Percentiles rank a stretch among this genome's conserved stretches.
Conservation (phyloP, 2,113 vertebrate species). For the Dicaeum eximium region DNA sequence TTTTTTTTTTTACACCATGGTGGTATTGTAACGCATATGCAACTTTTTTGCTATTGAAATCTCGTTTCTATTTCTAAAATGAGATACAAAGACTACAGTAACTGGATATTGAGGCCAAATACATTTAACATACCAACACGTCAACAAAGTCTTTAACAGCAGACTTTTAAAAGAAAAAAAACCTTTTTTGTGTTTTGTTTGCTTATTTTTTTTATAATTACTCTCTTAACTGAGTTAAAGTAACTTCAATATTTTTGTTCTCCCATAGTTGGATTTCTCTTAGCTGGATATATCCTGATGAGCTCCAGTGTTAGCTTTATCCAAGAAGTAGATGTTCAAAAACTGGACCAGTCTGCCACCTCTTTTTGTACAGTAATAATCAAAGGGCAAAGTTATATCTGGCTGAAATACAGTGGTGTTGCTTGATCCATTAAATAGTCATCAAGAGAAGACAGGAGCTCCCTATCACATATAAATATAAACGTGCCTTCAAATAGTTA, state of each 20-base stretch:
- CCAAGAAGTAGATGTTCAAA: not conserved
- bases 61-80: not conserved
- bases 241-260: not conserved
- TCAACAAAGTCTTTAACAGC: not conserved
- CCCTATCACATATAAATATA: not conserved
- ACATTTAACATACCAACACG: not conserved
- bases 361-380: not conserved
- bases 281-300: not conserved
- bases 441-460: constrained; percentile 34
- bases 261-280: not conserved
- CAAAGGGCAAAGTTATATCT: not conserved
- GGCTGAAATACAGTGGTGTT: not conserved
- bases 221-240: not conserved
- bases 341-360: not conserved
- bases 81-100: not conserved
- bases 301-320: not conserved
- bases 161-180: not conserved
- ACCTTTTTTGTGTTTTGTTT: not conserved
- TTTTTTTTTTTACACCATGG: not conserved
- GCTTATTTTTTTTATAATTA: not conserved
- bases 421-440: not conserved
- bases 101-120: not conserved
- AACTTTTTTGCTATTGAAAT: not conserved
- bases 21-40: not conserved
- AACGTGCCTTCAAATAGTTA: constrained; percentile 19